Percentiles rank a stretch among this genome's conserved stretches.
phyloP scores from a whole-genome alignment of 2,113 vertebrate genomes.

The Protobothrops mucrosquamatus region DNA sequence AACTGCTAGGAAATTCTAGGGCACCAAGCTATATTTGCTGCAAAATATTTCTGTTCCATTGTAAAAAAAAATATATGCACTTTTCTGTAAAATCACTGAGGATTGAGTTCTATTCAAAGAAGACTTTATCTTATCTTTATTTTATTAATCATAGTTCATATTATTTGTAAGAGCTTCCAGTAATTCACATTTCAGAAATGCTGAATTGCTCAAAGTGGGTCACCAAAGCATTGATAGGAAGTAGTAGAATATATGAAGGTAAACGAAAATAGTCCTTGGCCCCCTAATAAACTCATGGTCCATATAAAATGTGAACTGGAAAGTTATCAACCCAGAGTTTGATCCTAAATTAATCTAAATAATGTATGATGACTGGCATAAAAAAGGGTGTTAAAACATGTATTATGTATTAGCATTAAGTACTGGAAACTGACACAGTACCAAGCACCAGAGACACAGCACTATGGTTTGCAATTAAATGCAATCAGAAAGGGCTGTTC shows the following conservation, averaged over 20 bases:
- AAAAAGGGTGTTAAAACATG: neutral
- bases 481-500: neutral
- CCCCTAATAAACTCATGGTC: neutral
- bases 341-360: neutral
- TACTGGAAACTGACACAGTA: neutral
- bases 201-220: neutral
- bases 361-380: neutral
- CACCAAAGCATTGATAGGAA: neutral
- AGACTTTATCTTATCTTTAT: neutral
- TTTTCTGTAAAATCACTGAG: neutral
- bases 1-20: neutral
- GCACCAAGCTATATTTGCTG: neutral
- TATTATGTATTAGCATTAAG: neutral
- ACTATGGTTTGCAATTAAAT: neutral
- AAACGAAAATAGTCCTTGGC: neutral
- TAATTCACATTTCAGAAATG: neutral
- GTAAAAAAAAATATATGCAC: neutral
- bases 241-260: neutral
- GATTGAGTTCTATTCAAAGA: neutral
- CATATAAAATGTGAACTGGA: neutral
- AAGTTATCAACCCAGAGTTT: neutral
- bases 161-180: neutral
- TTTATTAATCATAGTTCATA: neutral
- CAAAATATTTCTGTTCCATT: neutral
- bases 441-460: neutral